A percentile compares a stretch with the other conserved stretches of the same genome.
Evolutionary conservation across 2,113 vertebrate genomes (phyloP).

Genomic region (Lophura nycthemera): DNA sequence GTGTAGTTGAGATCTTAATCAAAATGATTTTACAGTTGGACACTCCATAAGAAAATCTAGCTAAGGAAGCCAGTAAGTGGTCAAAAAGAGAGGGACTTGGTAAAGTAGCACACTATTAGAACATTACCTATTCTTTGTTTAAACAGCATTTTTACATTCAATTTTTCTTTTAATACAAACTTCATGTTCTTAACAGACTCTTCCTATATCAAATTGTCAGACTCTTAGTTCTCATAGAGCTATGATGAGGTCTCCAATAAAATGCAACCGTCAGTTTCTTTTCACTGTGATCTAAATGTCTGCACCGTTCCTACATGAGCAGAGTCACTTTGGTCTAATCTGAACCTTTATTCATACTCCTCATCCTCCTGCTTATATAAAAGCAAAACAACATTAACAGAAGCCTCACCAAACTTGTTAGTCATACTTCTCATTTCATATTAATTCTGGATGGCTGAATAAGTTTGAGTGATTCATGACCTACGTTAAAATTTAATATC

Average conservation of each 20-base stretch:
- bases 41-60: background rate
- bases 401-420: background rate
- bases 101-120: slow-evolving; percentile 25
- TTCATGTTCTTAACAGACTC: background rate
- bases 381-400: background rate
- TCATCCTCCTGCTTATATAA: slow-evolving; percentile 28
- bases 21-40: background rate
- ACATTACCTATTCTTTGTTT: slow-evolving; percentile 37
- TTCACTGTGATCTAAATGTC: background rate
- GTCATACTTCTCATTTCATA: slow-evolving; percentile 36
- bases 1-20: background rate
- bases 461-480: slow-evolving; percentile 36
- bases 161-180: background rate
- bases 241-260: background rate
- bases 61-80: slow-evolving; percentile 15
- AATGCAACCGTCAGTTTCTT: background rate
- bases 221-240: background rate
- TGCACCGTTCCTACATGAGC: background rate
- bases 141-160: background rate
- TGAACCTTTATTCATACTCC: slow-evolving; percentile 41
- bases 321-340: background rate
- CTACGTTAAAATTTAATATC: slow-evolving; percentile 30
- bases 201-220: background rate
- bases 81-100: slow-evolving; percentile 12
- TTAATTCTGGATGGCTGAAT: slow-evolving; percentile 25